Conservation (phyloP, 2,888 invertebrate species). For the Ceriagrion tenellum region DNA sequence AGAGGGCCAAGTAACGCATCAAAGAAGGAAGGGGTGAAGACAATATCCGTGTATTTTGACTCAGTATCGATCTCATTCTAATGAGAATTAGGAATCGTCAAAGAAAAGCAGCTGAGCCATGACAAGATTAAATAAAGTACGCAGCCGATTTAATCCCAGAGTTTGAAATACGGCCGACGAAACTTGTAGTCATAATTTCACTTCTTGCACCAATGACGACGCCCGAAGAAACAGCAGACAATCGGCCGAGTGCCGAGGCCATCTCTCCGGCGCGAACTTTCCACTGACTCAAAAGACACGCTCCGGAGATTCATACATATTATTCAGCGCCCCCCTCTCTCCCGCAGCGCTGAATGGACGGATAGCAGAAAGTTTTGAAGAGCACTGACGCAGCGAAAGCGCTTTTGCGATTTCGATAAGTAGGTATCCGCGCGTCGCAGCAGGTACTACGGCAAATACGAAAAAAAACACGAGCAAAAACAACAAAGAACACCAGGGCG, state of each 20-base stretch:
- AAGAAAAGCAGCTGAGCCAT: too few relatives aligned
- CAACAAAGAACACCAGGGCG: background rate
- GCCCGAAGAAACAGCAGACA: background rate
- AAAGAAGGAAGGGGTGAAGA: too few relatives aligned
- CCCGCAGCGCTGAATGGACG: background rate
- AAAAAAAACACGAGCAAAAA: background rate
- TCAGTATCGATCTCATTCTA: too few relatives aligned
- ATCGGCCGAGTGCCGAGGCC: background rate
- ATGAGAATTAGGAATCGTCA: too few relatives aligned
- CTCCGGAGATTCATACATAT: background rate
- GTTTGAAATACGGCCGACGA: too few relatives aligned
- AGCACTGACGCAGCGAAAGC: background rate
- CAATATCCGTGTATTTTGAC: too few relatives aligned
- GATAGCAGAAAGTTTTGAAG: background rate
- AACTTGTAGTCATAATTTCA: background rate
- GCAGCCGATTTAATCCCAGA: too few relatives aligned
- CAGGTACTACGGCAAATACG: background rate
- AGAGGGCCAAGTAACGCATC: too few relatives aligned
- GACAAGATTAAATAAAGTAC: too few relatives aligned
- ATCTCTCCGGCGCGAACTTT: slow-evolving; percentile 1
- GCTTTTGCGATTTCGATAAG: background rate
- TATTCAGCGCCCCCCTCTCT: background rate
- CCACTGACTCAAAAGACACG: background rate
- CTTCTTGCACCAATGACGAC: background rate
- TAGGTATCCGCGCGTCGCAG: background rate